Evolutionary conservation across 2,797 vertebrate genomes (phyloP).

Genomic region (Cichlasoma orientale): DNA sequence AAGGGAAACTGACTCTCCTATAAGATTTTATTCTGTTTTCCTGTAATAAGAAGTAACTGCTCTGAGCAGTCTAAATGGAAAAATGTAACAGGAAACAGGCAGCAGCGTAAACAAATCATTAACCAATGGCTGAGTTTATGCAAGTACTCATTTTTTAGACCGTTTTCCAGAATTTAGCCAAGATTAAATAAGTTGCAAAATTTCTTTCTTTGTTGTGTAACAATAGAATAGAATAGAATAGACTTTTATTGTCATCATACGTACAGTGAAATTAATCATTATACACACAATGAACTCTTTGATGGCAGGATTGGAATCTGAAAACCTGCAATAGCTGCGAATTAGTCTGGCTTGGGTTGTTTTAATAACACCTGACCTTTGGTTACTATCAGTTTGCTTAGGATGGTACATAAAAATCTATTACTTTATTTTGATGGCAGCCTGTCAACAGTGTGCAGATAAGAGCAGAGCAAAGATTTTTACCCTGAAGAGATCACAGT

Average conservation of each 20-base stretch:
- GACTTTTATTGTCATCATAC: too few relatives aligned
- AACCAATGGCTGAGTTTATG: neutral
- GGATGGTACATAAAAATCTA: neutral
- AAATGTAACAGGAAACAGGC: constrained; percentile 16
- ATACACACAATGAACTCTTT: neutral
- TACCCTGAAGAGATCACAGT: constrained; percentile 75
- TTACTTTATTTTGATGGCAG: constrained; percentile 3
- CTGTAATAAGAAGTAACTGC: neutral
- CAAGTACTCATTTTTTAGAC: neutral
- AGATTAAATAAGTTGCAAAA: neutral
- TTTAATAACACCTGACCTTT: constrained; percentile 30
- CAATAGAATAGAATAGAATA: too few relatives aligned
- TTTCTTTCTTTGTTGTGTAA: constrained; percentile 1
- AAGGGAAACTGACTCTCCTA: constrained; percentile 10
- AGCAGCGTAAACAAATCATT: constrained; percentile 6
- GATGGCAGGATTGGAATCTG: constrained; percentile 2
- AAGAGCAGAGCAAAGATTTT: constrained; percentile 45
- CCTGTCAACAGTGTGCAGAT: constrained; percentile 38
- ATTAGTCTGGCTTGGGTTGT: constrained; percentile 39
- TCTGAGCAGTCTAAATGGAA: constrained; percentile 6
- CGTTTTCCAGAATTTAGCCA: constrained; percentile 2
- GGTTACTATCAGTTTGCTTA: constrained; percentile 18
- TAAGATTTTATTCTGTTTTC: neutral
- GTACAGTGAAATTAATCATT: too few relatives aligned
- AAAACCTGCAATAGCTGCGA: constrained; percentile 17